These are phyloP conservation scores for Limnephilus auricula DNA, from an alignment of 2,888 invertebrate genomes.

Conservation along the genomic window DNA sequence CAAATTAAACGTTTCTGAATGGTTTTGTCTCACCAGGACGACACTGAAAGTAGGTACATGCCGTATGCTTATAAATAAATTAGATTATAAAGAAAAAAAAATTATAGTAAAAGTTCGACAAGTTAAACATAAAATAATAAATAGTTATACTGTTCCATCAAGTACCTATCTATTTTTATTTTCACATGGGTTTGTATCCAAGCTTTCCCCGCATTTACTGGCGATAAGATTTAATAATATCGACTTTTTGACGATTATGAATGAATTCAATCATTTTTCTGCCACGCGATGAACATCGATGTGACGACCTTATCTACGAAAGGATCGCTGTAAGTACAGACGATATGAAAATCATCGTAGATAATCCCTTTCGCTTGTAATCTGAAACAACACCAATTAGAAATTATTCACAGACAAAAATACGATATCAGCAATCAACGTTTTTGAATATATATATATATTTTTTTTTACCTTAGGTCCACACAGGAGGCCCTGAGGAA, in stretches of 20 bases:
- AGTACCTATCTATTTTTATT: background rate
- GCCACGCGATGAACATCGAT: background rate
- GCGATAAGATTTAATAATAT: background rate
- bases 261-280: background rate
- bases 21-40: too few relatives aligned
- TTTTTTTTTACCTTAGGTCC: too few relatives aligned
- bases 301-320: background rate
- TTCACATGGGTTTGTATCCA: background rate
- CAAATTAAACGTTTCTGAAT: too few relatives aligned
- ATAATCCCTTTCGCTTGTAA: background rate
- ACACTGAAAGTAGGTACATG: too few relatives aligned
- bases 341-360: background rate
- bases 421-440: background rate
- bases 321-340: background rate
- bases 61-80: too few relatives aligned
- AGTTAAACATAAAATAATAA: background rate
- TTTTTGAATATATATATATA: too few relatives aligned
- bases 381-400: background rate
- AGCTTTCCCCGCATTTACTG: background rate
- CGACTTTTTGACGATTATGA: background rate
- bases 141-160: background rate
- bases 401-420: background rate
- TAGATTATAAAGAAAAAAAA: too few relatives aligned
- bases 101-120: too few relatives aligned
- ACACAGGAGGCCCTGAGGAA: too few relatives aligned